Evolutionary conservation across 2,113 vertebrate species (phyloP).

Genomic region (Charina bottae): DNA sequence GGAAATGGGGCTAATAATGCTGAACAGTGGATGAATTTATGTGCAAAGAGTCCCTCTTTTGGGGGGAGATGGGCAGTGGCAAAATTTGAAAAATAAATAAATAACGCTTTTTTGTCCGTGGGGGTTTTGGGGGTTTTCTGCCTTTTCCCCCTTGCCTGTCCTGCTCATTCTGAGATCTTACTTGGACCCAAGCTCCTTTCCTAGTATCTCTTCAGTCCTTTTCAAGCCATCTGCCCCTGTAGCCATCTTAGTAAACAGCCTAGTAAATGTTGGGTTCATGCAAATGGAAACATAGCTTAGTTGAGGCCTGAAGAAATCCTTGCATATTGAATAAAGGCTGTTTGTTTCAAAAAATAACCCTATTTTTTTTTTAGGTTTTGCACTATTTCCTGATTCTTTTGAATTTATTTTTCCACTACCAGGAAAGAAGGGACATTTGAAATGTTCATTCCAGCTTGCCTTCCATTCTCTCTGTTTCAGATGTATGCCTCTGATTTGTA

Average conservation of each 20-base stretch:
- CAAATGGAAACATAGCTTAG: neutral
- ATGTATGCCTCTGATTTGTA: neutral
- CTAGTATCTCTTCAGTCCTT: neutral
- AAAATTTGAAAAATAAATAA: too few species aligned
- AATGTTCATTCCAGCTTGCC: neutral
- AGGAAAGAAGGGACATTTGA: neutral
- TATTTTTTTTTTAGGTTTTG: neutral
- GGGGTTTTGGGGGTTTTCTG: neutral
- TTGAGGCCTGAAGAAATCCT: neutral
- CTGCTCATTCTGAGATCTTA: neutral
- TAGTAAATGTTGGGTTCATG: neutral
- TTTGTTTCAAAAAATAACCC: neutral
- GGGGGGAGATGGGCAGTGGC: too few species aligned
- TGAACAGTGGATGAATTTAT: neutral
- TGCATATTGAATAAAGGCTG: neutral
- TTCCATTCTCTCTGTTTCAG: neutral
- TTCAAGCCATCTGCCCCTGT: neutral
- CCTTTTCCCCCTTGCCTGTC: neutral
- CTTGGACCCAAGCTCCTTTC: neutral
- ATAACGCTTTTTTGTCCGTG: neutral
- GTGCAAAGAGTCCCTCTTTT: too few species aligned
- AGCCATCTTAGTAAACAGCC: neutral
- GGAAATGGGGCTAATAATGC: neutral
- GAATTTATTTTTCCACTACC: neutral
- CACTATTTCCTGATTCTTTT: neutral